Base-by-base conservation (phyloP, 1,140 invertebrate species). In the Ips nitidus region DNA sequence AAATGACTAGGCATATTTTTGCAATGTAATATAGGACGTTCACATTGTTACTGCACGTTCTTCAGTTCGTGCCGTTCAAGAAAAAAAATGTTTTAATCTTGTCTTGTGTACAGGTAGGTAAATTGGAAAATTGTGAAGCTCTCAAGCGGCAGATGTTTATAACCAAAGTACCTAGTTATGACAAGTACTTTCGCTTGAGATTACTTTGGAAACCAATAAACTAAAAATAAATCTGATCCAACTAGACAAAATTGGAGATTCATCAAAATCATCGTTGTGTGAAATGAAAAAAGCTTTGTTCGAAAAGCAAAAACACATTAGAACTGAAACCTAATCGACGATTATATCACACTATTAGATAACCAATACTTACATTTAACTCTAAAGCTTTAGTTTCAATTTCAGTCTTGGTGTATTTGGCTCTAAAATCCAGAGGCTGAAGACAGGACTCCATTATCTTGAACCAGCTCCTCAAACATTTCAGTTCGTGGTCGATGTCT, bases 401-500 rank as follows among this genome's bases (percentile, higher is more conserved):
- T 76, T 90, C 87, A 71, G 85, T 82, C 76, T 85, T 82, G 41
- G 85, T 84, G 81, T 86, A 88, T 70, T 86, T 83, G n/a, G 85
- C 78, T 4, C 82, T 84, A 62, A 90, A 84, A 75, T 87, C 85
- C 37, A 90, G 80, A 45, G 89, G 89, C 66, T 88, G 86, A 56
- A 90, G 80, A 57, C 87, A 84, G 22, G 84, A 83, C 77, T 90
- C 89, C 82, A 89, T 87, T 62, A 85, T 83, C 75, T 86, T 84
- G 55, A 91, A 82, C 89, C 89, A 90, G 61, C 84, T 84, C 7
- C 86, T 81, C 52, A 94, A 81, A 76, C 88, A 89, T 52, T 87
- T 86, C 8, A 91, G 84, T 80, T 91, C 89, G 71, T 89, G 87
- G 40, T 88, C 86, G 22, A 90, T 85, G 79, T 90, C 89, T 91